These are phyloP conservation scores for Trilocha varians DNA, from an alignment of 2,888 invertebrate species.

Conservation along the genomic window DNA sequence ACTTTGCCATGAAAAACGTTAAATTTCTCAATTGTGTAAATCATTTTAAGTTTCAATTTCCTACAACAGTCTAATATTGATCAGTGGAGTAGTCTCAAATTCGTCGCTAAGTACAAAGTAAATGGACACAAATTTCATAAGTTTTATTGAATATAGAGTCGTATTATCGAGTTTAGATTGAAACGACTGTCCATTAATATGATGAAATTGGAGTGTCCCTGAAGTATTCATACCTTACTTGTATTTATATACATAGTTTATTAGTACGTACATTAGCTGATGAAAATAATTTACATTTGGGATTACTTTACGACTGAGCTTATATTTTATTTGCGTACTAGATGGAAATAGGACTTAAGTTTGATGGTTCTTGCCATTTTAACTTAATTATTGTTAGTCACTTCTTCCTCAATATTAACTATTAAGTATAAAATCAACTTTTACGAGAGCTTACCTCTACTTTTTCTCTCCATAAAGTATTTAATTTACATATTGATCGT, in stretches of 20 bases:
- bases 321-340: background rate
- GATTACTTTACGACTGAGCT: background rate
- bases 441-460: too few species aligned
- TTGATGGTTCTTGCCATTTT: too few species aligned
- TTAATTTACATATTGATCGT: too few species aligned
- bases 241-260: slow-evolving; percentile 13
- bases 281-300: background rate
- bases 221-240: slow-evolving; percentile 6
- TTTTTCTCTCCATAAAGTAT: too few species aligned
- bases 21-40: too few species aligned
- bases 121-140: background rate
- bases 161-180: slow-evolving; percentile 8
- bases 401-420: too few species aligned
- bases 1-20: too few species aligned
- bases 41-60: too few species aligned
- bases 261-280: slow-evolving; percentile 13
- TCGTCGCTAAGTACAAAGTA: background rate
- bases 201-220: slow-evolving; percentile 15
- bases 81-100: too few species aligned
- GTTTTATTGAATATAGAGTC: slow-evolving; percentile 4
- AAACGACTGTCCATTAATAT: slow-evolving; percentile 16
- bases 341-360: background rate
- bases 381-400: too few species aligned
- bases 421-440: too few species aligned
- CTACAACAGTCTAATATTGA: too few species aligned